Conservation (phyloP, 2,888 invertebrate genomes). For the Trachelus tabidus region DNA sequence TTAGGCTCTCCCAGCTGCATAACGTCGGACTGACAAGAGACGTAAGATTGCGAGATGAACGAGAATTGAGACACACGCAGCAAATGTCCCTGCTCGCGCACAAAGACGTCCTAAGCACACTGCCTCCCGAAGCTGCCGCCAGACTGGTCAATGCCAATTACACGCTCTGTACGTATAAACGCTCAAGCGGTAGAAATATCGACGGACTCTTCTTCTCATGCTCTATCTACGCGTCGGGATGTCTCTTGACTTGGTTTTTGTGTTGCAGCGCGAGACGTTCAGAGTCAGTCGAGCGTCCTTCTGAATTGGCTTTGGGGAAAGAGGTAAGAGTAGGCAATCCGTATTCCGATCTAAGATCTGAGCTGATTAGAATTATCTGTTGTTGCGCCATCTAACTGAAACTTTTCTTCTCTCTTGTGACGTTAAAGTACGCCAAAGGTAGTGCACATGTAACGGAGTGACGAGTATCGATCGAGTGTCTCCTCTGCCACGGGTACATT, state of each 20-base stretch:
- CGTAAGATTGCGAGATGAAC: constrained; percentile 80
- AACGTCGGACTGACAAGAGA: constrained; percentile 81
- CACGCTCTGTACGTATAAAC: constrained; percentile 75
- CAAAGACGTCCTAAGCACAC: constrained; percentile 76
- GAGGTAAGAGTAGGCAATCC: constrained; percentile 62
- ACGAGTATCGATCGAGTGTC: constrained; percentile 31
- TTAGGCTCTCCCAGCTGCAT: constrained; percentile 79
- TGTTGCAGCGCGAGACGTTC: constrained; percentile 79
- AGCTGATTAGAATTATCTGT: too few relatives aligned
- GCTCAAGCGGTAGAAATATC: too few relatives aligned
- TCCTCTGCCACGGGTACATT: constrained; percentile 54
- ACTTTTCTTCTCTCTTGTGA: background rate
- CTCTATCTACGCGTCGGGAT: too few relatives aligned
- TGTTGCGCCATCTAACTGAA: too few relatives aligned
- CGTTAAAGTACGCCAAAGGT: constrained; percentile 61
- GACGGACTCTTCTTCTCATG: too few relatives aligned
- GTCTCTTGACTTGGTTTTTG: constrained; percentile 28
- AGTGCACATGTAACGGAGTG: constrained; percentile 62
- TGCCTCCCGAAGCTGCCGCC: constrained; percentile 80
- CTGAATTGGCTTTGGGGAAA: constrained; percentile 86
- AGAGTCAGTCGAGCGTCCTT: constrained; percentile 83
- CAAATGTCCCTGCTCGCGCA: constrained; percentile 80
- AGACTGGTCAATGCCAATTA: constrained; percentile 80
- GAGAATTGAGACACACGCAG: constrained; percentile 77
- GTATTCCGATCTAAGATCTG: too few relatives aligned